A percentile compares a stretch with the other conserved stretches of the same genome.
Conservation (phyloP, 2,113 vertebrate genomes). For the Mormyrus iriodes region DNA sequence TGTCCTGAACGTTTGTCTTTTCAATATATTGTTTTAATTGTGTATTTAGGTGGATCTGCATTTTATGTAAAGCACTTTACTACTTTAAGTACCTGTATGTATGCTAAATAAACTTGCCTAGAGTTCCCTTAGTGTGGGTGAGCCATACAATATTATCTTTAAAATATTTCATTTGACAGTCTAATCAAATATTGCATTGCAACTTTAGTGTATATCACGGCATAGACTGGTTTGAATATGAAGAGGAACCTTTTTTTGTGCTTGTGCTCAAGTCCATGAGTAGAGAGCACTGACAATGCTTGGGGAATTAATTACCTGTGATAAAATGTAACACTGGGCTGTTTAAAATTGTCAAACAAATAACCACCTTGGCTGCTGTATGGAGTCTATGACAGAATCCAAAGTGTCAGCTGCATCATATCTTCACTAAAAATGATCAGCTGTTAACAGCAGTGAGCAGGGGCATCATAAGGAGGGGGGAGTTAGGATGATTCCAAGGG, state of each 20-base stretch:
- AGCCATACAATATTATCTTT: not conserved
- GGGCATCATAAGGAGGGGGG: too few species aligned
- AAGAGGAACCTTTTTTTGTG: not conserved
- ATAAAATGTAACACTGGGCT: not conserved
- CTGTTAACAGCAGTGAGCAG: not conserved
- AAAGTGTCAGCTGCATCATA: not conserved
- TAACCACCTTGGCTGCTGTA: not conserved
- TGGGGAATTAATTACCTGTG: not conserved
- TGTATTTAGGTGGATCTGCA: not conserved
- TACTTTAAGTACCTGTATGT: not conserved
- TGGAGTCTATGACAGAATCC: not conserved
- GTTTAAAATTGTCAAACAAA: not conserved
- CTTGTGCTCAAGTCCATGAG: not conserved
- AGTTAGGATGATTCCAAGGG: too few species aligned
- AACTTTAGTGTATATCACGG: not conserved
- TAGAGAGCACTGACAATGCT: not conserved
- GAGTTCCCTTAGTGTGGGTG: not conserved
- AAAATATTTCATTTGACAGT: not conserved
- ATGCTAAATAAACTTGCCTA: not conserved
- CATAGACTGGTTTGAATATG: not conserved
- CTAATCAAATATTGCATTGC: not conserved
- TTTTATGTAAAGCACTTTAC: not conserved
- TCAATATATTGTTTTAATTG: not conserved
- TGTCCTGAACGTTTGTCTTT: not conserved
- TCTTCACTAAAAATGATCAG: not conserved